Evolutionary conservation across 2,113 vertebrate species (phyloP), one percentile per base, ranked within the genome.

Genomic region (Orycteropus afer): DNA sequence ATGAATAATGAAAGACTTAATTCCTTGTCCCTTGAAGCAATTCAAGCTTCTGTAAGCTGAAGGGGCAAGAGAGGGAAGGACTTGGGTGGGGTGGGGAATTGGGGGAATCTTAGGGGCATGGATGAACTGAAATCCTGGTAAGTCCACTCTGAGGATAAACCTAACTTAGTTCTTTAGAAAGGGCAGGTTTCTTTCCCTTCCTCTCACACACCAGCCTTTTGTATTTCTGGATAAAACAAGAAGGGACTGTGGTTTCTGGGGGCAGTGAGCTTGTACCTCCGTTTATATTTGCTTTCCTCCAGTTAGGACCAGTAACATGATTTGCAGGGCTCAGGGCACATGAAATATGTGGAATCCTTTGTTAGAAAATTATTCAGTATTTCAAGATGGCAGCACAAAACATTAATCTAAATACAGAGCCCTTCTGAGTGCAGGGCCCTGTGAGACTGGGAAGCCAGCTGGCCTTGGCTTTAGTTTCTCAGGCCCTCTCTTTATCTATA

Each of bases 361-460:
- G 15, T 47, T 90, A 27, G 74, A 91, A 90, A 45, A 49, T 14
- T 23, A 32, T 7, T 5, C n/a, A 37, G 25, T 65, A 57, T 73
- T 81, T 86, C 47, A 86, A 90, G 81, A 51, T 9, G 40, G 49
- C 2, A 11, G 47, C 6, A 74, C 42, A 73, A 18, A 51, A 14
- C 7, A 22, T 5, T 51, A 59, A 90, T 18, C 37, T 0, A 10
- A 81, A 27, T 25, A 3, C 29, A 12, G n/a, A 6, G 20, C 2
- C 6, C 57, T 23, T 55, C 55, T 69, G 59, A 32, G 49, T 25
- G 2, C 7, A 7, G 77, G 47, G 15, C n/a, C 2, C 47, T 11
- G 13, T 1, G 7, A 2, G 1, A 2, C 4, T 45, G 14, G 29
- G 2, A 2, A 0, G 13, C 34, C 34, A 69, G 34, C 34, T 1